Evolutionary conservation across 1,140 invertebrate genomes (phyloP).

Genomic region (Stegodyphus mimosarum): DNA sequence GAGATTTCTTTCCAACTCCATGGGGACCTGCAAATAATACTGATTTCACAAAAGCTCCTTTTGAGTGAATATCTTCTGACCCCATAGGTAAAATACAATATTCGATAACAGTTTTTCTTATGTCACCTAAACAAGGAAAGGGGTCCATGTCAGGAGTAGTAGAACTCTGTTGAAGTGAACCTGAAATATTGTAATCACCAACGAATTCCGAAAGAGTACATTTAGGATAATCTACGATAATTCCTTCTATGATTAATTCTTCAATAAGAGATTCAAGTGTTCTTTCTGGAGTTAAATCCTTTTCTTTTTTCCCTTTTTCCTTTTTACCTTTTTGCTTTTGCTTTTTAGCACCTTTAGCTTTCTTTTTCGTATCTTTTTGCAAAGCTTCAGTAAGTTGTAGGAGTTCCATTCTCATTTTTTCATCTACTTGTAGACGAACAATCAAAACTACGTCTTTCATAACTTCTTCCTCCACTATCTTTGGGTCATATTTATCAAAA

Average conservation of each 20-base stretch:
- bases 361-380: constrained; percentile 14
- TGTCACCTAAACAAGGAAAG: constrained; percentile 80
- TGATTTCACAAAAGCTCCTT: constrained; percentile 80
- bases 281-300: constrained; percentile 94
- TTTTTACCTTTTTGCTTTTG: constrained; percentile 68
- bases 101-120: constrained; percentile 85
- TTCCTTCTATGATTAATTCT: constrained; percentile 88
- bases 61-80: constrained; percentile 19
- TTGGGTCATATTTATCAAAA: constrained; percentile 9
- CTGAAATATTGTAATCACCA: constrained; percentile 37
- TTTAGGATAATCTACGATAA: constrained; percentile 67
- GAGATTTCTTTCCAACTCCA: constrained; percentile 88
- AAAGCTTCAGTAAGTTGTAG: not conserved
- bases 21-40: constrained; percentile 83
- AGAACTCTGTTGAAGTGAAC: not conserved
- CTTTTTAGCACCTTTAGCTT: constrained; percentile 69
- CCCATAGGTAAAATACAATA: constrained; percentile 87
- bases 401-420: constrained; percentile 37
- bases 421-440: constrained; percentile 24
- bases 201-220: constrained; percentile 1
- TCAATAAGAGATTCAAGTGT: constrained; percentile 90
- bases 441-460: not conserved
- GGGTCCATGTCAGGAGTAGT: constrained; percentile 68
- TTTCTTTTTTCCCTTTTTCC: constrained; percentile 87
- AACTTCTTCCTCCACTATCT: constrained; percentile 24